phyloP scores from a whole-genome alignment of 2,888 invertebrate genomes.

The Tetrapedia diversipes region DNA sequence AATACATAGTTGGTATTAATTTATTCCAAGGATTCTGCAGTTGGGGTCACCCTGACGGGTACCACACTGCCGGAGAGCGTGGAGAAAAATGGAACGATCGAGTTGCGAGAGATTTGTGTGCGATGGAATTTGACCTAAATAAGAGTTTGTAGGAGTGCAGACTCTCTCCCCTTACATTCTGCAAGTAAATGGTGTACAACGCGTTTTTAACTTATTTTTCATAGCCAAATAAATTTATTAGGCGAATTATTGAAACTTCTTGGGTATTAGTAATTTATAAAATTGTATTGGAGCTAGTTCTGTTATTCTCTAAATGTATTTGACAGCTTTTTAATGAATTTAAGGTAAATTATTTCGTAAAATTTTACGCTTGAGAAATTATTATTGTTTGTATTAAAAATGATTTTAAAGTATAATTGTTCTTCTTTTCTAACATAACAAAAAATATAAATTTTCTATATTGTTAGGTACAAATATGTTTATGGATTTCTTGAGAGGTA shows the following conservation, averaged over 20 bases:
- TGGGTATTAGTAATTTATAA: not conserved
- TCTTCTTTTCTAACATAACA: too few species aligned
- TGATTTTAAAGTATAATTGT: too few species aligned
- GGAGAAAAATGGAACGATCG: slow-evolving; percentile 40
- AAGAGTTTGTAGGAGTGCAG: slow-evolving; percentile 16
- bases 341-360: too few species aligned
- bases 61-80: not conserved
- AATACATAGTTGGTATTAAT: slow-evolving; percentile 13
- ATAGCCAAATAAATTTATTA: too few species aligned
- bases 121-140: slow-evolving; percentile 48
- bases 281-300: not conserved
- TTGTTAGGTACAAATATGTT: not conserved
- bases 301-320: too few species aligned
- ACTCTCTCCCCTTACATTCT: slow-evolving; percentile 3
- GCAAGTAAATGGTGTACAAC: not conserved
- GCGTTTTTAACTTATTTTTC: not conserved
- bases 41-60: not conserved
- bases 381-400: too few species aligned
- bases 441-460: not conserved
- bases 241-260: not conserved
- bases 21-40: slow-evolving; percentile 16
- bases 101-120: slow-evolving; percentile 32
- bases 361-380: too few species aligned
- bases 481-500: not conserved
- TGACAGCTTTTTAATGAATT: too few species aligned